Percentiles rank a stretch among this genome's conserved stretches.
Conservation (phyloP, 2,797 vertebrate genomes). For the Acridotheres tristis region DNA sequence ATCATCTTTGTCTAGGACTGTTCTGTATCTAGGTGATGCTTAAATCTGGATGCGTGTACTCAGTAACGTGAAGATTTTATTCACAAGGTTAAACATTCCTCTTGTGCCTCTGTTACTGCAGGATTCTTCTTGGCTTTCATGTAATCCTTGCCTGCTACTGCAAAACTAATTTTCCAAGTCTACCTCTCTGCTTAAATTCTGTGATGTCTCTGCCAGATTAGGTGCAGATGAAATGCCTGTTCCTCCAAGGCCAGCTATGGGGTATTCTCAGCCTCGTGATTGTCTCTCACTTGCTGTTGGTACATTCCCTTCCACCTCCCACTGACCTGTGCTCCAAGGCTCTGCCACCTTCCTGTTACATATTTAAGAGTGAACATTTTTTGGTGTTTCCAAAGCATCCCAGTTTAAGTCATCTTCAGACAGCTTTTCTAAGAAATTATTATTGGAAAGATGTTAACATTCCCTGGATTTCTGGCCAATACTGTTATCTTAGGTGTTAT, state of each 20-base stretch:
- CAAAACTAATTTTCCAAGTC: background rate
- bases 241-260: background rate
- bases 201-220: background rate
- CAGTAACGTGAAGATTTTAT: background rate
- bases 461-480: background rate
- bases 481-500: background rate
- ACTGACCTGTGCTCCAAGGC: background rate
- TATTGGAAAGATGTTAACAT: background rate
- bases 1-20: background rate
- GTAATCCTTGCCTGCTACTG: background rate
- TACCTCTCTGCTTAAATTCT: background rate
- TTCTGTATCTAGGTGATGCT: background rate
- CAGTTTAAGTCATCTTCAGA: background rate
- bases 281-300: fast-evolving
- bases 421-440: background rate
- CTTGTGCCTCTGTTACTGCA: background rate
- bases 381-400: background rate
- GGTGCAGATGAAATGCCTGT: background rate
- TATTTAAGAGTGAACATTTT: background rate
- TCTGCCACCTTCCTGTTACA: background rate
- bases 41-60: background rate
- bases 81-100: background rate
- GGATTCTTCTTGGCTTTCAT: background rate
- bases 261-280: fast-evolving
- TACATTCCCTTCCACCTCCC: background rate